Evolutionary conservation across 2,888 invertebrate species (phyloP).

Genomic region (Ophioninae sp.): DNA sequence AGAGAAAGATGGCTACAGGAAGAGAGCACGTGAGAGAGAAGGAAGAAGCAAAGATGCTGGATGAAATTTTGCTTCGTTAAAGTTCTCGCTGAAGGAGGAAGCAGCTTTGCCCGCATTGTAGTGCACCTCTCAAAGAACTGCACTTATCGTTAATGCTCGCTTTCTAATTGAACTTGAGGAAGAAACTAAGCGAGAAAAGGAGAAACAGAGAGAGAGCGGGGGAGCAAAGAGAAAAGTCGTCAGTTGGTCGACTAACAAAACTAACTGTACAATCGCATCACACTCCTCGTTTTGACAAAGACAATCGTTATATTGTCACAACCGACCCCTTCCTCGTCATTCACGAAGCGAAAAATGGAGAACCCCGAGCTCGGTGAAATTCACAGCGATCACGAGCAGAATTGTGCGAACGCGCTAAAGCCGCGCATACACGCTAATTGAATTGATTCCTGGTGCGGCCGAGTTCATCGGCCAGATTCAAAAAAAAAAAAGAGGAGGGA

Average conservation of each 20-base stretch:
- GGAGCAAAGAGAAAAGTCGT: slow-evolving; percentile 41
- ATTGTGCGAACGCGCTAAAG: slow-evolving; percentile 33
- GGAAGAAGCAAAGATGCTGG: slow-evolving; percentile 28
- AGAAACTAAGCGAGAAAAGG: slow-evolving; percentile 6
- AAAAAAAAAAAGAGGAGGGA: slow-evolving; percentile 25
- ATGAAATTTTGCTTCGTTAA: slow-evolving; percentile 46
- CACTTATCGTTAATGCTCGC: slow-evolving; percentile 63
- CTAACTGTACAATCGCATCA: slow-evolving; percentile 41
- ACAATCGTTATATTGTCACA: slow-evolving; percentile 56
- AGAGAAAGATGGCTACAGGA: neutral
- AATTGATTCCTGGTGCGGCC: slow-evolving; percentile 56
- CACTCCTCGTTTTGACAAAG: slow-evolving; percentile 49
- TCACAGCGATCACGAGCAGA: slow-evolving; percentile 1
- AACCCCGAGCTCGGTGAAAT: slow-evolving; percentile 33
- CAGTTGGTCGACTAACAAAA: slow-evolving; percentile 58
- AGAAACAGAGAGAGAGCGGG: slow-evolving; percentile 31
- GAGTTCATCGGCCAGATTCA: slow-evolving; percentile 53
- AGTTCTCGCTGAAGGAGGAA: slow-evolving; percentile 33
- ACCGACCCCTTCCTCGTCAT: slow-evolving; percentile 36
- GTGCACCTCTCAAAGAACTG: slow-evolving; percentile 43
- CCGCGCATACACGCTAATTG: slow-evolving; percentile 60
- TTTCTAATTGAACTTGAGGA: slow-evolving; percentile 65
- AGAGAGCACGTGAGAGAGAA: neutral
- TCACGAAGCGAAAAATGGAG: slow-evolving; percentile 41
- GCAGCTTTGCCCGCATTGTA: slow-evolving; percentile 52